These are phyloP conservation scores for Trachythela sp. DNA, from an alignment of 64 coral and sea anemone genomes.

Conservation along the genomic window DNA sequence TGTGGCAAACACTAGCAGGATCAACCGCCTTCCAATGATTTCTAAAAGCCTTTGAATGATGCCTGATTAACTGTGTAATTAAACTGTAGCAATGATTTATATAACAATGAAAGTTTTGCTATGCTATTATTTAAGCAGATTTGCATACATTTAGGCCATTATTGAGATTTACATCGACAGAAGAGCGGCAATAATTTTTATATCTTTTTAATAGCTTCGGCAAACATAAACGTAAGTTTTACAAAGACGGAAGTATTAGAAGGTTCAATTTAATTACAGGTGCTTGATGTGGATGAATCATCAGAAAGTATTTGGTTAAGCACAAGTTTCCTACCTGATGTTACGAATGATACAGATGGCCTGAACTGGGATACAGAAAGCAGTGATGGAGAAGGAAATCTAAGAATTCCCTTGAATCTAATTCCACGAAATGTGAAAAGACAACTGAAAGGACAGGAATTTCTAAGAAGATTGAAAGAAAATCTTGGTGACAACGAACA, in stretches of 20 bases:
- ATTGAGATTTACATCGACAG: too few species aligned
- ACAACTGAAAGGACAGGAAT: constrained; percentile 56
- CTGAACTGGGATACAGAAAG: constrained; percentile 7
- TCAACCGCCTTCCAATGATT: too few species aligned
- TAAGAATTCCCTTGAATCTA: constrained; percentile 25
- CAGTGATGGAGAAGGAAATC: constrained; percentile 29
- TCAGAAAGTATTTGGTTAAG: background rate
- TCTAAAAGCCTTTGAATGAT: too few species aligned
- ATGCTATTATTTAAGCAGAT: background rate
- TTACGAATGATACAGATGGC: background rate
- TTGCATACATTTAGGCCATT: too few species aligned
- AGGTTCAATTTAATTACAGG: too few species aligned
- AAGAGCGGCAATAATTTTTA: background rate
- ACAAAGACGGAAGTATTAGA: too few species aligned
- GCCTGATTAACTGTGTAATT: too few species aligned
- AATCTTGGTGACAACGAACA: constrained; percentile 31
- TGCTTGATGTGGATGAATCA: background rate
- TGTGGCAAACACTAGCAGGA: too few species aligned
- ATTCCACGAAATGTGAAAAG: constrained; percentile 34
- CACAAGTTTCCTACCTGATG: background rate
- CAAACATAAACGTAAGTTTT: too few species aligned
- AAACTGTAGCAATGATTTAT: too few species aligned
- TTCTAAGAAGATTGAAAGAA: constrained; percentile 42
- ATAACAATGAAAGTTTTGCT: too few species aligned
- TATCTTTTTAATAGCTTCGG: too few species aligned